phyloP scores from a whole-genome alignment of 2,113 vertebrate genomes.

The Zapornia atra region DNA sequence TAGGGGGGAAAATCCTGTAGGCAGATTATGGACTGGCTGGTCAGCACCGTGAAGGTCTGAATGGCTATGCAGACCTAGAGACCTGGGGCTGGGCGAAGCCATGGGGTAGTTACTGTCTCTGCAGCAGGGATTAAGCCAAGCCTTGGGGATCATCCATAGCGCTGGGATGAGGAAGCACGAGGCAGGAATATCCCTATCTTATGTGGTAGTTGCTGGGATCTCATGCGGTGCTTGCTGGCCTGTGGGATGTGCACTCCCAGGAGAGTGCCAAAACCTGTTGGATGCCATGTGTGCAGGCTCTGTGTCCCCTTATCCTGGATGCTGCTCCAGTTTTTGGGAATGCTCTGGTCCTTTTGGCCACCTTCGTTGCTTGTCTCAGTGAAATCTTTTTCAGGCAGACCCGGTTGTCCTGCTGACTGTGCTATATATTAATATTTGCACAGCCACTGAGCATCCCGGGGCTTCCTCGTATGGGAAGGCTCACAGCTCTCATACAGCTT shows the following conservation, averaged over 20 bases:
- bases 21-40: neutral
- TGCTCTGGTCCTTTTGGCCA: neutral
- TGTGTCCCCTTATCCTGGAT: accelerated
- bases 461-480: slow-evolving; percentile 31
- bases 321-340: neutral
- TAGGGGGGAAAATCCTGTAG: too few relatives aligned
- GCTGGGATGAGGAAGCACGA: neutral
- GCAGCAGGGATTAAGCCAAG: neutral
- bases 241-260: neutral
- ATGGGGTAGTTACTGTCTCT: neutral
- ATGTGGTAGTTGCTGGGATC: accelerated
- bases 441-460: slow-evolving; percentile 12
- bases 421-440: slow-evolving; percentile 35
- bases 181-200: neutral
- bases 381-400: neutral
- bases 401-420: slow-evolving; percentile 30
- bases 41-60: neutral
- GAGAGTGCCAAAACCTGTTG: accelerated
- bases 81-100: neutral
- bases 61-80: neutral
- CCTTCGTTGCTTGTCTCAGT: neutral
- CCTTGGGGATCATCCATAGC: neutral
- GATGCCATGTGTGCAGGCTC: accelerated
- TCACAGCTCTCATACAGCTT: neutral
- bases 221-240: accelerated